phyloP scores from a whole-genome alignment of 2,888 invertebrate species.

The Pseudococcus longispinus region DNA sequence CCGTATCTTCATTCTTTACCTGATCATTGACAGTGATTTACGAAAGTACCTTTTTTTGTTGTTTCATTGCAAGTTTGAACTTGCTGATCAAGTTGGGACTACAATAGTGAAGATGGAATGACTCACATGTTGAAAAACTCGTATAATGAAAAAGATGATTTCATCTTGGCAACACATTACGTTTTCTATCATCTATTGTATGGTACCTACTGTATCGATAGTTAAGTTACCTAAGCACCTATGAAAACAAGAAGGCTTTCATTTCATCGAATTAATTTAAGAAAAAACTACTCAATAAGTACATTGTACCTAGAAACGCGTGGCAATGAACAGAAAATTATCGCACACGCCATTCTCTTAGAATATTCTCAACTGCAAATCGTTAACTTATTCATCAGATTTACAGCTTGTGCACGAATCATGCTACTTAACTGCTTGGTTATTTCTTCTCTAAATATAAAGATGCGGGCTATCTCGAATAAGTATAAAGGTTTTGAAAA shows the following conservation, averaged over 20 bases:
- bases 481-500: background rate
- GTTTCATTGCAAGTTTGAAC: background rate
- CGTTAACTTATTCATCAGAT: background rate
- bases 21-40: background rate
- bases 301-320: background rate
- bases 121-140: background rate
- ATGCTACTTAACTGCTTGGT: background rate
- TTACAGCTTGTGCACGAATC: background rate
- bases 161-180: background rate
- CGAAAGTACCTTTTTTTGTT: background rate
- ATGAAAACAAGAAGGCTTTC: background rate
- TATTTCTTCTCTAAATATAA: background rate
- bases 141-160: background rate
- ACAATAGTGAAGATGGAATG: background rate
- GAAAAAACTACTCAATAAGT: background rate
- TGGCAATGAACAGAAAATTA: conserved; percentile 3
- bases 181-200: too few relatives aligned
- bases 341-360: background rate
- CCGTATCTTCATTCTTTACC: background rate
- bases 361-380: background rate
- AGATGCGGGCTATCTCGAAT: conserved; percentile 10
- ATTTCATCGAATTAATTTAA: background rate
- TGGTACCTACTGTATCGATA: background rate
- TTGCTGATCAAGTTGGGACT: background rate
- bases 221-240: background rate